These are phyloP conservation scores for Calliopum simillimum DNA, from an alignment of 2,888 invertebrate species.

Conservation along the genomic window DNA sequence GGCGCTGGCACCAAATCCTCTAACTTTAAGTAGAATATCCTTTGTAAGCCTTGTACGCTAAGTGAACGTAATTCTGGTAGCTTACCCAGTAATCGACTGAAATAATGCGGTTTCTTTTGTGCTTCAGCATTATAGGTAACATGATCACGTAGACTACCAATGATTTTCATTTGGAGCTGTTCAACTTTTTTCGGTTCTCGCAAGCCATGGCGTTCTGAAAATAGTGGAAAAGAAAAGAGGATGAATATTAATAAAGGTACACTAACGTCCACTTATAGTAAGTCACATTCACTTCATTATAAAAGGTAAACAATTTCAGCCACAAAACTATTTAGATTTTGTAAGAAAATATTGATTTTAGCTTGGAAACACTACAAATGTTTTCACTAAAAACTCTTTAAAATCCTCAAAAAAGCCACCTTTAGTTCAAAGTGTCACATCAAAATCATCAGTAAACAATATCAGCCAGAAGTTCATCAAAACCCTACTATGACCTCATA, in stretches of 20 bases:
- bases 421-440: too few relatives aligned
- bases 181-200: constrained; percentile 93
- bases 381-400: too few relatives aligned
- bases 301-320: too few relatives aligned
- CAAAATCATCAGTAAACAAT: too few relatives aligned
- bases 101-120: constrained; percentile 91
- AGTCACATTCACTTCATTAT: not conserved
- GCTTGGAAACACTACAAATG: too few relatives aligned
- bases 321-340: too few relatives aligned
- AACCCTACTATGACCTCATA: too few relatives aligned
- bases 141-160: constrained; percentile 94
- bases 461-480: too few relatives aligned
- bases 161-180: constrained; percentile 95
- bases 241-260: not conserved
- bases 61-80: constrained; percentile 92
- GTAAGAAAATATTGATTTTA: too few relatives aligned
- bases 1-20: constrained; percentile 94
- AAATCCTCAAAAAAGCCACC: too few relatives aligned
- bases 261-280: not conserved
- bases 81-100: constrained; percentile 91
- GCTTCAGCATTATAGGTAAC: constrained; percentile 92
- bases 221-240: too few relatives aligned
- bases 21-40: constrained; percentile 93
- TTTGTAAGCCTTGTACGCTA: constrained; percentile 92
- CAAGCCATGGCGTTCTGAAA: constrained; percentile 89